These are phyloP conservation scores for Erpornis zantholeuca DNA, from an alignment of 2,113 vertebrate genomes.

Conservation along the genomic window DNA sequence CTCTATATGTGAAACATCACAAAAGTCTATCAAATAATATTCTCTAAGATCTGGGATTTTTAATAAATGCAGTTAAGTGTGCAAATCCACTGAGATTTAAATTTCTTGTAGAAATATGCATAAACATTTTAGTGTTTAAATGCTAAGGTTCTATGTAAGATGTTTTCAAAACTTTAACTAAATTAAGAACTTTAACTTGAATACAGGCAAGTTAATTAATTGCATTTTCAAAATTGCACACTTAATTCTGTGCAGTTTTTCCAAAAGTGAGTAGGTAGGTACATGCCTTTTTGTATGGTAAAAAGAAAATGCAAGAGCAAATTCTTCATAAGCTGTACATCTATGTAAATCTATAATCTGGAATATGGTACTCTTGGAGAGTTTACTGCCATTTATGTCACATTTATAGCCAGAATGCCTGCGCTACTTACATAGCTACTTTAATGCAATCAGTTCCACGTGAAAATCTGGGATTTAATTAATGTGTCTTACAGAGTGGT, in stretches of 20 bases:
- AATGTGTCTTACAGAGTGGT: background rate
- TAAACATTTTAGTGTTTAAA: background rate
- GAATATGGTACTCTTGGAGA: background rate
- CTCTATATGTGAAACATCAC: background rate
- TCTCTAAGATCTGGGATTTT: background rate
- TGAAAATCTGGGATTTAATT: background rate
- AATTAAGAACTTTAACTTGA: background rate
- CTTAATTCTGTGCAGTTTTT: background rate
- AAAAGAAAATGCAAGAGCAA: background rate
- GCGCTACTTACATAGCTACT: background rate
- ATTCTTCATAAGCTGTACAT: background rate
- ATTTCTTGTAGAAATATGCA: background rate
- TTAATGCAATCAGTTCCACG: rapidly evolving
- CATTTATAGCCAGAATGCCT: background rate
- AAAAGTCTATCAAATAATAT: background rate
- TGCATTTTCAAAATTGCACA: background rate
- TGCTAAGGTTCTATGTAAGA: background rate
- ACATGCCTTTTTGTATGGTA: background rate
- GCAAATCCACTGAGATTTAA: background rate
- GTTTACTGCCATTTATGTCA: background rate
- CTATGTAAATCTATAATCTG: background rate
- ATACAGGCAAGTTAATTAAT: background rate
- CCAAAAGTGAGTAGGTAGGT: background rate
- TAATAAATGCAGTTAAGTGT: background rate
- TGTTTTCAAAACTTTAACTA: too few relatives aligned